Base-by-base conservation (phyloP, 2,113 vertebrate genomes). In the Potamarius usumacintae region DNA sequence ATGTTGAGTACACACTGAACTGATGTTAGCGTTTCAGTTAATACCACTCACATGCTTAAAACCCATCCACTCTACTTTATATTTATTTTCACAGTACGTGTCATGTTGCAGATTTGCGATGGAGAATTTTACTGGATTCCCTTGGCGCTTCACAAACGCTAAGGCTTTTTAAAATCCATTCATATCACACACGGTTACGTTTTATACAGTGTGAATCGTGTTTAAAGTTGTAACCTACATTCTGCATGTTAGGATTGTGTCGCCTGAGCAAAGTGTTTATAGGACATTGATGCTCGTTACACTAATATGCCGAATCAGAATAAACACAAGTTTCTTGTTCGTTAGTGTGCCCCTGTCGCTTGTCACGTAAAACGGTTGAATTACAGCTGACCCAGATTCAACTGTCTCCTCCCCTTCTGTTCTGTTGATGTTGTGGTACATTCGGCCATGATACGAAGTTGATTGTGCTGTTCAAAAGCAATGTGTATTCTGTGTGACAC, bases 361-460 rank as follows among this genome's bases (percentile, higher is more conserved):
- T 48, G 34, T 22, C 34, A 22, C 48, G 71, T 71, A 30, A 34
- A 71, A 25, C 9, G 67, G 4, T 72, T 34, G 42, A 77, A 52
- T 77, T 77, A n/a, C 48, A 77, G 48, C 42, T 76, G 42, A 20
- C 18, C 71, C 71, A 22, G 71, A 76, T 76, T 76, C 42, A 76
- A 34, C 30, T 10, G 42, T 9, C 71, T 74, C 71, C 71, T 5
- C 71, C 71, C 34, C 34, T 74, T 72, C 42, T 50, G 67, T 34
- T 48, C 18, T 42, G 17, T 20, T 74, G 71, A 34, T 27, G 14
- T 30, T 8, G 15, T 5, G 4, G 48, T 53, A 53, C 34, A 52
- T n/a, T 77, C 53, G 11, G 10, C 25, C 9, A n/a, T 0, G 7
- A 10, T 3, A 18, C 15, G 3, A 72, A 72, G 27, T 17, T 8